These are phyloP conservation scores for Protonibea diacanthus DNA, from an alignment of 2,797 vertebrate genomes.

Conservation along the genomic window DNA sequence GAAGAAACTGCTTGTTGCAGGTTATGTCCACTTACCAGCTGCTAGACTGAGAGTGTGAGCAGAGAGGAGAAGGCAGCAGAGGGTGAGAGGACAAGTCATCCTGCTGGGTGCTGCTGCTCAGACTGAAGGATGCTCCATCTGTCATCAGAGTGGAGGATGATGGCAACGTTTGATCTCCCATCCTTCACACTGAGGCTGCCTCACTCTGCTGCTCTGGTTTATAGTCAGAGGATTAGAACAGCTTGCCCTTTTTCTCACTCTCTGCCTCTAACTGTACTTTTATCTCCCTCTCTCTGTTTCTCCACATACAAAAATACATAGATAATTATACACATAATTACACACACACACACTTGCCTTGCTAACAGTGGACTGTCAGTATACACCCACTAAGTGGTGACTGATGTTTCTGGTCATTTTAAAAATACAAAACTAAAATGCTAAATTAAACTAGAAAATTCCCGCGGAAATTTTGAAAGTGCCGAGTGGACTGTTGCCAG, in stretches of 20 bases:
- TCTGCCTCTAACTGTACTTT: not conserved
- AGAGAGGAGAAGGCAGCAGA: conserved; percentile 72
- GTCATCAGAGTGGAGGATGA: conserved; percentile 52
- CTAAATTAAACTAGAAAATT: too few relatives aligned
- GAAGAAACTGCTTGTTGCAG: not conserved
- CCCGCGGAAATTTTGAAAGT: too few relatives aligned
- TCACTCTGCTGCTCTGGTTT: conserved; percentile 25
- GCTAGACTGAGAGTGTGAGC: conserved; percentile 64
- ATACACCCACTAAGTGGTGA: too few relatives aligned
- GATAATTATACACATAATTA: too few relatives aligned
- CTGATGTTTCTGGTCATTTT: too few relatives aligned
- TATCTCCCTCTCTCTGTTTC: conserved; percentile 3
- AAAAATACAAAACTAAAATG: too few relatives aligned
- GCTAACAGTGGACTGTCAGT: too few relatives aligned
- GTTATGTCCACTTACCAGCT: conserved; percentile 70
- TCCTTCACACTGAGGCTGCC: conserved; percentile 46
- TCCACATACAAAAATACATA: not conserved
- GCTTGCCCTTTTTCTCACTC: conserved; percentile 25
- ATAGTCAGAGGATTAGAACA: conserved; percentile 55
- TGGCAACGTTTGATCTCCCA: conserved; percentile 53
- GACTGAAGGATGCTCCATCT: conserved; percentile 62
- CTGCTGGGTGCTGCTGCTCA: conserved; percentile 68
- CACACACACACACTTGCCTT: too few relatives aligned
- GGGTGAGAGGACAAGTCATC: conserved; percentile 73
- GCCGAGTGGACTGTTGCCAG: too few relatives aligned